phyloP scores from a whole-genome alignment of 2,113 vertebrate genomes.

The Lophotis ruficrista region DNA sequence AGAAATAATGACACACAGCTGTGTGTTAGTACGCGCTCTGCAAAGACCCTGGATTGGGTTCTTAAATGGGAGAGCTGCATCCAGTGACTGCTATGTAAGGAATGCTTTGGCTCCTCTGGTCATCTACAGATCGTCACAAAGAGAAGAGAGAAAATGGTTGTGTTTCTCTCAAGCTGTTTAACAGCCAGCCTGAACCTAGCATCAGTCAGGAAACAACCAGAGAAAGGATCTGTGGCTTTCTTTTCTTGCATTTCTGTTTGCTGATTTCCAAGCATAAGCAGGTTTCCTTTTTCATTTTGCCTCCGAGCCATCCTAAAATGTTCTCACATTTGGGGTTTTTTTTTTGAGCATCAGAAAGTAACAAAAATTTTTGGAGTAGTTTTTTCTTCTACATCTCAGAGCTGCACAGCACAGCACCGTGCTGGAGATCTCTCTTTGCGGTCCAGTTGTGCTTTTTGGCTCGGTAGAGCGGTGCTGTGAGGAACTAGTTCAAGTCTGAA shows the following conservation, averaged over 20 bases:
- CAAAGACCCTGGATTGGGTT: background rate
- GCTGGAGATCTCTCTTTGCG: background rate
- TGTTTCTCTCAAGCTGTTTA: background rate
- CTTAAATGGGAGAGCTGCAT: background rate
- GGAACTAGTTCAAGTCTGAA: background rate
- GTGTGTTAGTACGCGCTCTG: background rate
- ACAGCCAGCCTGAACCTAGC: background rate
- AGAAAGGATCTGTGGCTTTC: background rate
- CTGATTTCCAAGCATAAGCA: background rate
- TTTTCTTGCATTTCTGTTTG: background rate
- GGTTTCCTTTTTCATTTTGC: background rate
- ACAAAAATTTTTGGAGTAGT: fast-evolving
- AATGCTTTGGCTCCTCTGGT: background rate
- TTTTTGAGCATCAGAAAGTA: background rate
- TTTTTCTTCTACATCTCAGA: background rate
- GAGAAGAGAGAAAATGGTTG: background rate
- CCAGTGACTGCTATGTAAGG: background rate
- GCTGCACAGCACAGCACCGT: fast-evolving
- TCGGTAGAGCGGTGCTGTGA: background rate
- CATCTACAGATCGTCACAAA: background rate
- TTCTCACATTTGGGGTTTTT: background rate
- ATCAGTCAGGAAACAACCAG: background rate
- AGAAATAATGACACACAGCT: background rate
- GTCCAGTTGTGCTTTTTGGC: background rate
- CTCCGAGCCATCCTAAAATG: background rate